These are phyloP conservation scores for Muricea muricata DNA, from an alignment of 92 coral and sea anemone genomes.

Conservation along the genomic window DNA sequence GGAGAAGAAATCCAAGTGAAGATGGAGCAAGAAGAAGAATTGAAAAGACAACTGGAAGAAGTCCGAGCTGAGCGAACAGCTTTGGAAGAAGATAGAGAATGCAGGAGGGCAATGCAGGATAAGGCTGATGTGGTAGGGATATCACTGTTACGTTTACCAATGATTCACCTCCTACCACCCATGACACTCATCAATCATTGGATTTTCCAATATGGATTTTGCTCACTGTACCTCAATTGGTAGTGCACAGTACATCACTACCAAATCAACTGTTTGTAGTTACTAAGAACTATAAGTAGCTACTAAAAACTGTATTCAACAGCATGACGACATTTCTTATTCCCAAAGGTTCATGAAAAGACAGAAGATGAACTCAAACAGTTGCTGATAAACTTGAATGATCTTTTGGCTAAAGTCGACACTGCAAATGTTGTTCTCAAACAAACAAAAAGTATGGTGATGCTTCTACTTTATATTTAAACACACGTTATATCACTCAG, in stretches of 20 bases:
- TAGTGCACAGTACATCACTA: too few species aligned
- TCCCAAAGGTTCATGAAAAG: conserved; percentile 9
- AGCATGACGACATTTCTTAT: too few species aligned
- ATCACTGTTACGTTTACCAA: too few species aligned
- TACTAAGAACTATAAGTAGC: too few species aligned
- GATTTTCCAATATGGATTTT: too few species aligned
- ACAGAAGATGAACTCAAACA: conserved; percentile 12
- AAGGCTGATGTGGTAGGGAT: conserved; percentile 38
- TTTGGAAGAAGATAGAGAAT: conserved; percentile 21
- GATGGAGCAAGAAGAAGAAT: conserved; percentile 17
- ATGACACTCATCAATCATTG: too few species aligned
- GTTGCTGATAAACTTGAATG: neutral
- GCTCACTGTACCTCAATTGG: too few species aligned
- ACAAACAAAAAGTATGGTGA: conserved; percentile 17
- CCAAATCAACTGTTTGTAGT: too few species aligned
- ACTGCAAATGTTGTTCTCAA: conserved; percentile 31
- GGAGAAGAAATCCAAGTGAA: neutral
- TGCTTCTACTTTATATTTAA: too few species aligned
- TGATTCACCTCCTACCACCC: too few species aligned
- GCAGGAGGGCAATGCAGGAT: conserved; percentile 11
- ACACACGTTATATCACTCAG: too few species aligned
- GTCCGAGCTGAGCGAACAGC: conserved; percentile 2
- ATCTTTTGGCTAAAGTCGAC: conserved; percentile 34
- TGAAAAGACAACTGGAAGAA: neutral
- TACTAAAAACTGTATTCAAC: too few species aligned